Percentiles rank a stretch among this genome's conserved stretches.
Conservation (phyloP, 92 coral and sea anemone genomes). For the Hydrozoanthus gracilis region DNA sequence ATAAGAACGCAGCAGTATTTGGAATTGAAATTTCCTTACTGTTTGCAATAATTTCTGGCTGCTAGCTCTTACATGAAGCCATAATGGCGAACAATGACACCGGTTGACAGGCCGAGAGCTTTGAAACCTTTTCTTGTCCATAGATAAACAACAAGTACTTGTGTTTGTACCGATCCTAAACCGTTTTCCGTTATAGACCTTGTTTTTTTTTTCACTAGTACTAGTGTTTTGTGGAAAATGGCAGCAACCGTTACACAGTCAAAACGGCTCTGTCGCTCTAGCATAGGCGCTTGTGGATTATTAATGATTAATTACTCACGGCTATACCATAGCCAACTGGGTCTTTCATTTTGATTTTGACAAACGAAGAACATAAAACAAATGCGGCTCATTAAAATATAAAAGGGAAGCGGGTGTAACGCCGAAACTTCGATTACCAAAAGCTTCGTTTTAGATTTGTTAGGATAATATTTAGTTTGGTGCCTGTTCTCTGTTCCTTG, state of each 20-base stretch:
- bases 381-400: slow-evolving; percentile 43
- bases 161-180: not conserved
- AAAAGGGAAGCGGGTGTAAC: slow-evolving; percentile 2
- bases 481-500: not conserved
- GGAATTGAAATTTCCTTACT: not conserved
- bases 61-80: not conserved
- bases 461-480: not conserved
- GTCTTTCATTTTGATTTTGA: slow-evolving; percentile 43
- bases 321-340: slow-evolving; percentile 36
- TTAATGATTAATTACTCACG: slow-evolving; percentile 25
- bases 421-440: not conserved
- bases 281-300: not conserved
- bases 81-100: slow-evolving; percentile 4
- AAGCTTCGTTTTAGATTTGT: not conserved
- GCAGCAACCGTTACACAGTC: not conserved
- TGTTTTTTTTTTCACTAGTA: not conserved
- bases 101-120: not conserved
- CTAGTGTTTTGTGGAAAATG: not conserved
- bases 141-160: not conserved
- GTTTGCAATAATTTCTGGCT: not conserved
- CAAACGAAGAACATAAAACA: slow-evolving; percentile 39
- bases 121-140: not conserved
- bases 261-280: not conserved
- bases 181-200: not conserved
- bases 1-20: not conserved